Percentiles rank a stretch among this genome's conserved stretches.
Evolutionary conservation across 2,113 vertebrate genomes (phyloP).

Genomic region (Syrmaticus mikado): DNA sequence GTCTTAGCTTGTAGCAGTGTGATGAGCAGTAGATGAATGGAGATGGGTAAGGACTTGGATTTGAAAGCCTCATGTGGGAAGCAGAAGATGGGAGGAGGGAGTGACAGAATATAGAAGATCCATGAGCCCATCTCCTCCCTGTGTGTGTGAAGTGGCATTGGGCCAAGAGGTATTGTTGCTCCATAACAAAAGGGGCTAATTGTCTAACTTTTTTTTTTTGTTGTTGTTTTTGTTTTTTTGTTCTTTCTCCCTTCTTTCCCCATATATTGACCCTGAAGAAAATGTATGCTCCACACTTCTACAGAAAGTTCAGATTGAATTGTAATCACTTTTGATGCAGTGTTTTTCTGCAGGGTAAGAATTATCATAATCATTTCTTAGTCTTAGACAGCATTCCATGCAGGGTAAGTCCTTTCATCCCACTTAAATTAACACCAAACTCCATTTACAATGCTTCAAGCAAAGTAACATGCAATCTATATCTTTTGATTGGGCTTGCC

Average conservation of each 20-base stretch:
- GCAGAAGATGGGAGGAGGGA: not conserved
- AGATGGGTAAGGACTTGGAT: not conserved
- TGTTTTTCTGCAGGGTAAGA: not conserved
- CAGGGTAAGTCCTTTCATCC: not conserved
- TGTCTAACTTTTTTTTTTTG: not conserved
- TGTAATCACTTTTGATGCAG: not conserved
- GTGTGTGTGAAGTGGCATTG: not conserved
- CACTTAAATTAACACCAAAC: not conserved
- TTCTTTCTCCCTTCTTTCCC: not conserved
- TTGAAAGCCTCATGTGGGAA: fast-evolving
- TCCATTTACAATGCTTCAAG: not conserved
- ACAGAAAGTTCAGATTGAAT: not conserved
- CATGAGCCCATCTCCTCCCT: not conserved
- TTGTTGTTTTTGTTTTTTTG: not conserved
- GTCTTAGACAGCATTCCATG: not conserved
- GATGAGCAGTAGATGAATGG: not conserved
- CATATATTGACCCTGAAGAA: not conserved
- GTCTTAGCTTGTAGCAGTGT: not conserved
- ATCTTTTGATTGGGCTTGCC: not conserved
- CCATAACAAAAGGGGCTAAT: not conserved
- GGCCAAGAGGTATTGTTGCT: not conserved
- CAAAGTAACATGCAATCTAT: not conserved
- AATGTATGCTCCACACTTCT: not conserved
- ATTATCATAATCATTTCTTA: not conserved
- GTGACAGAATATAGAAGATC: not conserved